A percentile compares a stretch with the other conserved stretches of the same genome.
These are phyloP conservation scores for Pharmacophagus antenor DNA, from an alignment of 2,888 invertebrate genomes.

Conservation along the genomic window DNA sequence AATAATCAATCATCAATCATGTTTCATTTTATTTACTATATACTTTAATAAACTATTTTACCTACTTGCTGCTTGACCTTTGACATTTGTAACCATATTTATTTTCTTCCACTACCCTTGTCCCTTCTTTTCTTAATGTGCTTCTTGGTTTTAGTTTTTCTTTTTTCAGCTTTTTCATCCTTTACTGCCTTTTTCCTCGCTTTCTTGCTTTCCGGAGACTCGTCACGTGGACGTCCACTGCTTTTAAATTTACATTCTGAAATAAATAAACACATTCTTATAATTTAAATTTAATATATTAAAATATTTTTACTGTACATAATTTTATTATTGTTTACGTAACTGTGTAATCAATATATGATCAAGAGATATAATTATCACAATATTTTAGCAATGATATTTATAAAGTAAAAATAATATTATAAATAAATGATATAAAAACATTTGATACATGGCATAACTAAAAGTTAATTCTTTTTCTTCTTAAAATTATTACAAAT, in stretches of 20 bases:
- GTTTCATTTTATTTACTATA: conserved; percentile 11
- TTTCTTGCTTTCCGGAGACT: conserved; percentile 90
- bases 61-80: neutral
- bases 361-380: no score
- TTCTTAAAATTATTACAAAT: no score
- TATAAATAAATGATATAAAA: no score
- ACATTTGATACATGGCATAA: no score
- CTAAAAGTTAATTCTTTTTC: no score
- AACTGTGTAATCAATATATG: no score
- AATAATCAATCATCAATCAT: neutral
- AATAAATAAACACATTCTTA: conserved; percentile 34
- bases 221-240: conserved; percentile 87
- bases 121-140: conserved; percentile 95
- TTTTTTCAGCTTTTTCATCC: conserved; percentile 92
- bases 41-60: neutral
- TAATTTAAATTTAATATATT: neutral
- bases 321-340: no score
- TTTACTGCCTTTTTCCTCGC: conserved; percentile 93
- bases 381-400: no score
- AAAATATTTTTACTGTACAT: neutral
- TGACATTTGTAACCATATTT: conserved; percentile 29
- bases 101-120: conserved; percentile 74
- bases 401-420: no score
- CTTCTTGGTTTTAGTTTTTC: conserved; percentile 94
- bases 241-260: conserved; percentile 81